Base-by-base conservation (phyloP, 64 coral and sea anemone species). In the Orbicella faveolata region DNA sequence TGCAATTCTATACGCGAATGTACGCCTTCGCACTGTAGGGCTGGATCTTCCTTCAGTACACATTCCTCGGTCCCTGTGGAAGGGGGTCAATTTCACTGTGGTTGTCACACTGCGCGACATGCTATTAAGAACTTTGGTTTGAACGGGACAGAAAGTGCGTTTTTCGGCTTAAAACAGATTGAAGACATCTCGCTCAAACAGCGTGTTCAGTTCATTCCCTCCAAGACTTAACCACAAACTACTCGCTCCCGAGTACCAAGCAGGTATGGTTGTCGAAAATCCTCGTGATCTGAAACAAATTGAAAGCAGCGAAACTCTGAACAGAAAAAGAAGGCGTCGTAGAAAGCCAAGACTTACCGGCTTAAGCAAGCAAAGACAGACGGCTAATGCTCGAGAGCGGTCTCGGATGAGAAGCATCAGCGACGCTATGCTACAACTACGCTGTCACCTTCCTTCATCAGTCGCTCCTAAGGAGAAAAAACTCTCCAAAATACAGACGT, bases 401-500 rank as follows among this genome's bases (percentile, higher is more conserved):
- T 79, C 61, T 18, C 75, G 97, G 19, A 99, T 95, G 94, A 83
- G 91, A 52, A 95, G 91, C 35, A 93, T 99, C 16, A 96, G 88
- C 34, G 87, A 89, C 34, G 97, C 97, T 3, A 86, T 99, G 74
- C 76, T 96, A 6, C 90, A 93, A 68, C 78, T 99, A 19, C 89
- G 97, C 36, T 88, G 88, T n/a, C 92, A 83, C 65, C 92, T 99
- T 5, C 97, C 97, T 52, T 70, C 88, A 4, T 95, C 86, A 17
- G 19, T 99, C 33, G 94, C 90, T 21, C 94, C 97, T 1, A 93
- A 82, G 68, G 88, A 93, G 30, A 93, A 93, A 68, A 99, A 99
- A 83, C 91, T 99, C 21, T 99, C 97, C 20, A 99, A 99, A 92
- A 99, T 99, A 64, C 91, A 99, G 76, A 99, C 97, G 48, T 62